Evolutionary conservation across 2,797 vertebrate genomes (phyloP), one percentile per base, ranked within the genome.

Genomic region (Cynodonichthys magdalenae): DNA sequence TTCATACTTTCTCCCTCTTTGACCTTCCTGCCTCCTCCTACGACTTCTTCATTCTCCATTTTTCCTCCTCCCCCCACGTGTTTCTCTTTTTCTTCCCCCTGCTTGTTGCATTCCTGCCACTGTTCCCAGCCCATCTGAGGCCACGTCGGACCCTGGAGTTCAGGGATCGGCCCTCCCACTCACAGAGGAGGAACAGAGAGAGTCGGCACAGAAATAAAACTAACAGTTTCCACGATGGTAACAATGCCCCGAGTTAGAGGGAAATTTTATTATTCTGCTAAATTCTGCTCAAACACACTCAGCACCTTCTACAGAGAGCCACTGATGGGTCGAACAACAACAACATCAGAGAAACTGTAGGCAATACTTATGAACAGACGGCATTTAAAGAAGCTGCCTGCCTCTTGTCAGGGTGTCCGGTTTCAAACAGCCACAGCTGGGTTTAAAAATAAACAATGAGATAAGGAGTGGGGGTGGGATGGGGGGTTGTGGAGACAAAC

Each of bases 71-170:
- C 36, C 36, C 29, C 47, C 52, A 67, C 24, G 42, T 41, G 44
- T 60, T 71, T 67, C 5, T 55, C 48, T 59, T 65, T 29, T 64
- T 69, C 63, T 24, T 24, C 53, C 76, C 81, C 54, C 75, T 44
- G 11, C 81, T 81, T 67, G 78, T 69, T 71, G 71, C 83, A 84
- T 86, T 89, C 85, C 83, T 81, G 80, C 80, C 69, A 77, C 86
- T 81, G 70, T 80, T 83, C 67, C 74, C 68, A 39, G 69, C 78
- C 74, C 65, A 65, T 82, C 54, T 75, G 54, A 72, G 84, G 86
- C 74, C 84, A 89, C 76, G 80, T 87, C 80, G 86, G 74, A 77
- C 80, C 77, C 54, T 79, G 58, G 62, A 83, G 75, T 81, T 80
- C 74, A 61, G 75, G 69, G 77, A 77, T 59, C 29, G 65, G 60